Evolutionary conservation across 2,113 vertebrate species (phyloP), one percentile per base, ranked within the genome.

Genomic region (Campylomormyrus numenius): DNA sequence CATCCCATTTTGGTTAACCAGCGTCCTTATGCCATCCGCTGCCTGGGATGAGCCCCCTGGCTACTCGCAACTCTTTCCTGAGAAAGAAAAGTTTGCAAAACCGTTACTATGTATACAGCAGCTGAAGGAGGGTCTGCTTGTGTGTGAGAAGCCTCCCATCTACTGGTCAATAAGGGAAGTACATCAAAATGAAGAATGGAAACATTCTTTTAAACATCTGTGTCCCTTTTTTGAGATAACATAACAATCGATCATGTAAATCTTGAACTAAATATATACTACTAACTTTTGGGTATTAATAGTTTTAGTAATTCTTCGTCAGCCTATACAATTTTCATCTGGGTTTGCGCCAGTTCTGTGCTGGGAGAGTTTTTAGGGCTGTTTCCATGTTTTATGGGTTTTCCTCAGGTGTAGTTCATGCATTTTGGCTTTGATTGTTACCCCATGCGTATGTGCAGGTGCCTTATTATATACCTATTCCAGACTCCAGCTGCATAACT

Each of bases 141-240:
- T 87, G 50, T 87, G 50, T 56, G 49, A 87, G 85, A 35, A 31
- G 49, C 24, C 85, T 39, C 1, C 49, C 85, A 56, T 39, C 85
- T 87, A 53, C n/a, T 87, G 85, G 85, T 53, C 85, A 52, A 19
- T 56, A 39, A 17, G 35, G 85, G 49, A 87, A 52, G 50, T 87
- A 35, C 85, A 35, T 35, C 17, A 31, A 85, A 13, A 85, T 10
- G 35, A 21, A 24, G 80, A 46, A 45, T 48, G 21, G 17, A 11
- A 10, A 24, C 45, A 48, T 80, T 39, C 74, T 6, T 42, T 27
- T 70, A 27, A 70, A 70, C 62, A 70, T 80, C 35, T 42, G 5
- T 80, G 35, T 19, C 5, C 11, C 31, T 4, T 70, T 31, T 70
- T 70, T 70, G n/a, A 70, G n/a, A 70, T 70, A 70, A 13, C 27